Evolutionary conservation across 2,113 vertebrate species (phyloP).

Genomic region (Hoplias malabaricus): DNA sequence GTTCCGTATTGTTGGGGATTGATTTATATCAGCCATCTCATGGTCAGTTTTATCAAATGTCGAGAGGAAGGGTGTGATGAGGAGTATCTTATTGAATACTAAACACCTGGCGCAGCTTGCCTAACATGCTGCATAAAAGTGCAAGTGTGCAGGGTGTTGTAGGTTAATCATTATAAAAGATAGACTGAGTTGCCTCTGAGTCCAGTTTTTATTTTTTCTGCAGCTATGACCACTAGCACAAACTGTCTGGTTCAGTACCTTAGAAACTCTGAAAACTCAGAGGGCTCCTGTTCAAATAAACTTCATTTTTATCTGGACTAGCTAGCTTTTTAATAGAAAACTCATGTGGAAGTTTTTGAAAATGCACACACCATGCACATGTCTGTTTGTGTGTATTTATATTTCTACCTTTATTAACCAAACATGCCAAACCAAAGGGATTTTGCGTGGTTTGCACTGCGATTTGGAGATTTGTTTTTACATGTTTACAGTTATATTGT

Average conservation of each 20-base stretch:
- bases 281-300: too few relatives aligned
- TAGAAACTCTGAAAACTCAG: background rate
- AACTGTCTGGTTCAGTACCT: background rate
- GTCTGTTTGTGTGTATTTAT: too few relatives aligned
- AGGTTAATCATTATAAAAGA: background rate
- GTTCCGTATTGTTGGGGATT: slow-evolving; percentile 32
- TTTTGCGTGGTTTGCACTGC: too few relatives aligned
- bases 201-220: background rate
- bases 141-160: background rate
- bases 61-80: slow-evolving; percentile 36
- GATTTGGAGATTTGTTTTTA: too few relatives aligned
- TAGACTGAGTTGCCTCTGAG: background rate
- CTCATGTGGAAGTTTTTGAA: too few relatives aligned
- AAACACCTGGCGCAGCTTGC: slow-evolving; percentile 14
- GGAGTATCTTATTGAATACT: slow-evolving; percentile 31
- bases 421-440: too few relatives aligned
- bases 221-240: background rate
- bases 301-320: too few relatives aligned
- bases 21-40: slow-evolving; percentile 32
- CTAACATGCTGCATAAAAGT: background rate
- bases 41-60: slow-evolving; percentile 26
- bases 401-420: too few relatives aligned
- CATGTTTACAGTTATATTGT: too few relatives aligned
- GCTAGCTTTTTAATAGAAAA: too few relatives aligned
- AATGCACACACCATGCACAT: too few relatives aligned